Evolutionary conservation across 2,888 invertebrate genomes (phyloP), one percentile per base, ranked within the genome.

Genomic region (Agrochola lota): DNA sequence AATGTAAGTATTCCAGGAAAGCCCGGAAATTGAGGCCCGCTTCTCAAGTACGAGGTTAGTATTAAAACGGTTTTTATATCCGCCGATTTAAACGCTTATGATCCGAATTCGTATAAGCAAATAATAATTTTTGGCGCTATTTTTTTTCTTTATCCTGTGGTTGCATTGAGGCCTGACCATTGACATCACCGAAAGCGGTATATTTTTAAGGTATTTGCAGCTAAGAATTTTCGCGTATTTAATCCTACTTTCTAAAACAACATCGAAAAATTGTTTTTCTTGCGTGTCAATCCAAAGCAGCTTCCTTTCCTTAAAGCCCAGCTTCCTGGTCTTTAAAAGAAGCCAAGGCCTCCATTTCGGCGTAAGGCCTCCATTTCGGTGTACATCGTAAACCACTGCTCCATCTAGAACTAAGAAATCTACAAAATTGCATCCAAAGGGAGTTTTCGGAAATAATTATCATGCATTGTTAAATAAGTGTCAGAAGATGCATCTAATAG

Each of bases 331-430:
- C n/a, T n/a, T n/a, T 40, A n/a, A n/a, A n/a, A n/a, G 66, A 46
- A 66, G 43, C 26, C 20, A n/a, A 26, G 26, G 66, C 46, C 66
- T 46, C 46, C 12, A 5, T 67, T 67, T 46, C 43, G 26, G 46
- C 26, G 46, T 17, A 63, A 64, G n/a, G 67, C 66, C 66, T 66
- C 49, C n/a, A 66, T 26, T 66, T 64, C 35, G 64, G 23, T 11
- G 71, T n/a, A 35, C 23, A 23, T 46, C 20, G 20, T 46, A 26
- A 43, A 46, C 49, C 49, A 20, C n/a, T 26, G 35, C 72, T 52
- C 55, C 68, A 73, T 73, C 73, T 73, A 68, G 69, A 73, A 73
- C 68, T 67, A 23, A 73, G 73, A 68, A 68, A 73, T 73, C 43
- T 73, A 67, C 68, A 73, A 43, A 55, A 67, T 17, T 73, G 68